phyloP scores from a whole-genome alignment of 2,888 invertebrate genomes.

The Phrixothrix hirtus region DNA sequence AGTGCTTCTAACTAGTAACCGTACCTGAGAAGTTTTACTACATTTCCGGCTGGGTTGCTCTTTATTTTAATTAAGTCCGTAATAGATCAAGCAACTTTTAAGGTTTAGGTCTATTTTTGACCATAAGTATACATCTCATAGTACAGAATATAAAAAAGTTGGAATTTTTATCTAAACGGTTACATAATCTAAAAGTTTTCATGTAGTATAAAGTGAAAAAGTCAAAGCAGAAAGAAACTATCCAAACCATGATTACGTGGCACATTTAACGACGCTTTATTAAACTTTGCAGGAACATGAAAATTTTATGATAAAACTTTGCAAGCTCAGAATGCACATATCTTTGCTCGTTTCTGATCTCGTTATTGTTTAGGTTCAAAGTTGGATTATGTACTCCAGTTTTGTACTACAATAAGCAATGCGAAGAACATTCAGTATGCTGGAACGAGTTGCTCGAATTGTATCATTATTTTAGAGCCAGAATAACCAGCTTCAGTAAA shows the following conservation, averaged over 20 bases:
- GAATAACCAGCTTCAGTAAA: too few relatives aligned
- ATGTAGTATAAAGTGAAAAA: not conserved
- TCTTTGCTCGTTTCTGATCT: constrained; percentile 12
- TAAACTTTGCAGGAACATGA: constrained; percentile 17
- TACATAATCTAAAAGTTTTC: not conserved
- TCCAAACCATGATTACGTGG: constrained; percentile 5
- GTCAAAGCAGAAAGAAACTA: not conserved
- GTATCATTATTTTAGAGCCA: not conserved
- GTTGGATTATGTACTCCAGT: constrained; percentile 2
- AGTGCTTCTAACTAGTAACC: too few relatives aligned
- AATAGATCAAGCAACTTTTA: too few relatives aligned
- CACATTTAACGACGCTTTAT: constrained; percentile 18
- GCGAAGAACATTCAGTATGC: not conserved
- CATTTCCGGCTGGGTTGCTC: too few relatives aligned
- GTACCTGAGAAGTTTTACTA: too few relatives aligned
- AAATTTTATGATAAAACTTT: constrained; percentile 20
- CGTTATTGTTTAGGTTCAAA: constrained; percentile 20
- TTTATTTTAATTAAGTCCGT: too few relatives aligned
- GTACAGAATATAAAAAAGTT: not conserved
- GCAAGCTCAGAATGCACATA: constrained; percentile 18
- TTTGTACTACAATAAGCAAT: not conserved
- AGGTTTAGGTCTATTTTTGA: too few relatives aligned
- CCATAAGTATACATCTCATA: too few relatives aligned
- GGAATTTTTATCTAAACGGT: not conserved
- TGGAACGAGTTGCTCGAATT: not conserved